Base-by-base conservation (phyloP, 2,113 vertebrate species). In the Heteronetta atricapilla region DNA sequence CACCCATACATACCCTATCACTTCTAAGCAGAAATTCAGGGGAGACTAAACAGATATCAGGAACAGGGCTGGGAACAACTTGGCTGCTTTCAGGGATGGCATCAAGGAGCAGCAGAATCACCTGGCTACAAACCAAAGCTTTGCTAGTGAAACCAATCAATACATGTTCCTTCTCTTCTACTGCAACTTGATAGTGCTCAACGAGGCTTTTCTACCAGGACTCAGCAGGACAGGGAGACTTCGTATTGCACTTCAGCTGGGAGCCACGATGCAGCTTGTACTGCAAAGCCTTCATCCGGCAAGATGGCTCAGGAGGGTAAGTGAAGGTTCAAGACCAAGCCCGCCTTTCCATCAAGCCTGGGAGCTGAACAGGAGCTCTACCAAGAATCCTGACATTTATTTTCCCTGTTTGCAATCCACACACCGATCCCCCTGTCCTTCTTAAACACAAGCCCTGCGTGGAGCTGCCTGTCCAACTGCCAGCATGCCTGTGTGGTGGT, bases 251-350 rank as follows among this genome's bases (percentile, higher is more conserved):
- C 34, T 66, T 48, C 1, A 80, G 21, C 23, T 28, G 40, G 13
- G 13, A 74, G 13, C 9, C 56, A 86, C 50, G 16, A 36, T 2
- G 25, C 5, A 40, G 36, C 40, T 36, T 5, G 13, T 26, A 9
- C 46, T 38, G 19, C 36, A 73, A 63, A 88, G 63, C 40, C 68
- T 28, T 36, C 6, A 3, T 15, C 56, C 59, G n/a, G 69, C 52
- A 28, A 26, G 34, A 22, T 0, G 0, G 33, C 38, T 70, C 56
- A 58, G 29, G 28, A 42, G 10, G 16, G 1, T 11, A 29, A 13
- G 6, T 40, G 62, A 25, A 23, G 11, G 28, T 12, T 70, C 81
- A 64, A 50, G 33, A 72, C n/a, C 31, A 31, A 78, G 14, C 17
- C 36, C 48, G 26, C 31, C 5, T 3, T 13, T 46, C 36, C 72